Conservation (phyloP, 2,797 vertebrate genomes). For the Petrocephalus schoutedeni region DNA sequence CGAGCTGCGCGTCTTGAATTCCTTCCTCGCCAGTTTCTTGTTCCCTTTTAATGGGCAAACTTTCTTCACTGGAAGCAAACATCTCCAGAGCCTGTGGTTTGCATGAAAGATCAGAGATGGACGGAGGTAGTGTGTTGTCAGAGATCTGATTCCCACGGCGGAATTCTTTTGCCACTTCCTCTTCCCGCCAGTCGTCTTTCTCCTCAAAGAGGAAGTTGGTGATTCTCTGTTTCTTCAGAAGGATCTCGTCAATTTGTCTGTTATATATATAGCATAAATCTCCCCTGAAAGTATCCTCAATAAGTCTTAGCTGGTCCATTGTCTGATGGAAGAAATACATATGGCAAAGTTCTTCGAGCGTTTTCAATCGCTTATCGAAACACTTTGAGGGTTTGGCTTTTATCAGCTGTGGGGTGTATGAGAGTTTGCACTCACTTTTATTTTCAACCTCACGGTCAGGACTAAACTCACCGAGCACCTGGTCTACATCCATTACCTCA, state of each 20-base stretch:
- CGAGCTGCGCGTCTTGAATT: constrained; percentile 34
- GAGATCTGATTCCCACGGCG: constrained; percentile 45
- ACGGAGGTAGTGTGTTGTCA: constrained; percentile 20
- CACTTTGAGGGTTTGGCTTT: constrained; percentile 92
- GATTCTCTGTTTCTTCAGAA: constrained; percentile 74
- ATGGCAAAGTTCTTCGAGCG: constrained; percentile 84
- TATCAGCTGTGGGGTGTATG: constrained; percentile 92
- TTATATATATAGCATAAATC: constrained; percentile 89
- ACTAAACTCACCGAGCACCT: constrained; percentile 39
- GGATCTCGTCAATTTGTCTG: constrained; percentile 72
- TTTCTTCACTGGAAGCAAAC: constrained; percentile 72
- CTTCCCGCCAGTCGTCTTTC: constrained; percentile 64
- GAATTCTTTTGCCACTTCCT: constrained; percentile 55
- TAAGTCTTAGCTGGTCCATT: constrained; percentile 75
- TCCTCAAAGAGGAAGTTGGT: constrained; percentile 87
- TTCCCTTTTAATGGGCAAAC: constrained; percentile 69
- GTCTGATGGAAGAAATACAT: constrained; percentile 82
- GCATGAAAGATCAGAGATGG: constrained; percentile 39
- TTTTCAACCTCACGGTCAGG: constrained; percentile 39
- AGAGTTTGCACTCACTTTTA: constrained; percentile 49
- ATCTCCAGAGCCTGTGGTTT: constrained; percentile 64
- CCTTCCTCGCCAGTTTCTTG: constrained; percentile 58
- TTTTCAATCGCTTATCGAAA: constrained; percentile 97
- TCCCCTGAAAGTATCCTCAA: constrained; percentile 82
- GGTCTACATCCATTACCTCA: constrained; percentile 4